Evolutionary conservation across 2,888 invertebrate species (phyloP), one percentile per base, ranked within the genome.

Genomic region (Noctua fimbriata): DNA sequence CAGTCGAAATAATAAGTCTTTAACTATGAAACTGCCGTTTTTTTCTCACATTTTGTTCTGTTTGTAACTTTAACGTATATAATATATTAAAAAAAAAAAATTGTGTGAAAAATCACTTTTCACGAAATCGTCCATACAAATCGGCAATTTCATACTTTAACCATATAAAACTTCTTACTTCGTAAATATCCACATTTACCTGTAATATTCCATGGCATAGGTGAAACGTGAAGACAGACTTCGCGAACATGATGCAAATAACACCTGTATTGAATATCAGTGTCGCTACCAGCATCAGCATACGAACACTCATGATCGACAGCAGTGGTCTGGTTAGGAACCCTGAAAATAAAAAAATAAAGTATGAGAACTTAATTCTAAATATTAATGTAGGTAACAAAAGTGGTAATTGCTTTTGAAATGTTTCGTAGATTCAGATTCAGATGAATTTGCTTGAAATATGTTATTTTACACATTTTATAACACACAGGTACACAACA

Each of bases 161-260:
- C 36, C 9, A 74, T 16, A 1, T 21, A 9, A 18, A n/a, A 21
- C n/a, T 49, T 6, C 6, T 41, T 73, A 41, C 21, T 41, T 10
- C 2, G 14, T 36, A 4, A 41, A 32, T 44, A 28, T 14, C 7
- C 21, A 41, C 41, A 12, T 65, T 86, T 87, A 95, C 95, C 93
- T 93, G 93, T 32, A 95, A 76, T 14, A 94, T 5, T 73, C 93
- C 94, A 82, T 92, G 90, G 73, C 86, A 93, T 14, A 95, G 36
- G 41, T 93, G 91, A n/a, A 96, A 94, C 0, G 88, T 75, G 1
- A 89, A 28, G 4, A 83, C 83, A 4, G 94, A 92, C 5, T 92
- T 91, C 0, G 90, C 89, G 69, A 95, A 95, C 0, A 93, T 87
- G 6, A 90, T 89, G 4, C 91, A 88, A 1, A 94, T 72, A 0